These are phyloP conservation scores for Liasis olivaceus DNA, from an alignment of 2,797 vertebrate species.

Conservation along the genomic window DNA sequence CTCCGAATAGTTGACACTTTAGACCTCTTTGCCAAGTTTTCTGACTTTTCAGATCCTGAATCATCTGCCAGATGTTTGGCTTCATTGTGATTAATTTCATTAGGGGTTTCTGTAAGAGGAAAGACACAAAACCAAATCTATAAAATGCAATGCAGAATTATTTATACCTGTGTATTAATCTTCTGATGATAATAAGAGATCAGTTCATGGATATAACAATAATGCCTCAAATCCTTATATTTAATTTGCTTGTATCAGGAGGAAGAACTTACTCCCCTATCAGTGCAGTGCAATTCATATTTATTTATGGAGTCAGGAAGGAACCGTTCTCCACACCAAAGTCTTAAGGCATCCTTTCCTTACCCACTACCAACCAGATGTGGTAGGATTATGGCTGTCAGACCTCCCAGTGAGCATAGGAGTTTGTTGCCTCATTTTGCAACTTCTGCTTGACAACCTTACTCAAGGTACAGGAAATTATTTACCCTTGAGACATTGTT, in stretches of 20 bases:
- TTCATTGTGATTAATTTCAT: conserved; percentile 70
- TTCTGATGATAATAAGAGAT: neutral
- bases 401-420: too few relatives aligned
- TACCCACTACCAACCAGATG: too few relatives aligned
- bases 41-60: conserved; percentile 66
- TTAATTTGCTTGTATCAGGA: neutral
- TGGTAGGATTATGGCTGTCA: too few relatives aligned
- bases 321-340: neutral
- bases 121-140: conserved; percentile 21
- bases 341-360: too few relatives aligned
- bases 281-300: too few relatives aligned
- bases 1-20: conserved; percentile 72
- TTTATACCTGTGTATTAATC: neutral
- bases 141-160: neutral
- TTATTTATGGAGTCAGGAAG: too few relatives aligned
- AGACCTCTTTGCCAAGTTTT: conserved; percentile 69
- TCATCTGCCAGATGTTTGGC: conserved; percentile 67
- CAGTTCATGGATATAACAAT: neutral
- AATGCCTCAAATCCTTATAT: neutral
- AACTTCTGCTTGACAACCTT: neutral
- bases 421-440: neutral
- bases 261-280: neutral
- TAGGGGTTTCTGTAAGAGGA: conserved; percentile 69
- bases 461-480: neutral
- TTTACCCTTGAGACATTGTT: neutral